Conservation (phyloP, 37 sponge, comb jelly and placozoan species). For the Aplysina aerophoba region DNA sequence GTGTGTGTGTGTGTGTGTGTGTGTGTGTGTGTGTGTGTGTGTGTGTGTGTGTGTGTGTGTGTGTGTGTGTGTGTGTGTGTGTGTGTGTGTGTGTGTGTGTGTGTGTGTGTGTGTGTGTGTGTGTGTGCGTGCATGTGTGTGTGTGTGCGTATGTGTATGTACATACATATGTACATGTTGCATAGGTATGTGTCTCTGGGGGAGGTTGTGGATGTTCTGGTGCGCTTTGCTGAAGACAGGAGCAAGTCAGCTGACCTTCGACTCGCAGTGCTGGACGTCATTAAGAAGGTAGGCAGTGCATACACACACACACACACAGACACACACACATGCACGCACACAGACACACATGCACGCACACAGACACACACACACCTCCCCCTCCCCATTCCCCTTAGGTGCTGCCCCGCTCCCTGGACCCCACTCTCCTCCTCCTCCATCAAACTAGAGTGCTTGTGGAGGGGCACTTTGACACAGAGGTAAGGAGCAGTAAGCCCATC, state of each 20-base stretch:
- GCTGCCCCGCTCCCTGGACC: not conserved
- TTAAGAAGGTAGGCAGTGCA: not conserved
- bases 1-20: not conserved
- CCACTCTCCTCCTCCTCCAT: not conserved
- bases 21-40: not conserved
- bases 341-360: too few relatives aligned
- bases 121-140: not conserved
- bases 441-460: conserved; percentile 18
- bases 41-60: not conserved
- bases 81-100: not conserved
- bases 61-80: not conserved
- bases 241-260: not conserved
- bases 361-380: too few relatives aligned
- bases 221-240: conserved; percentile 1
- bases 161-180: not conserved
- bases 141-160: not conserved
- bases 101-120: not conserved
- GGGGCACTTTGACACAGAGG: not conserved
- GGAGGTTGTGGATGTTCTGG: not conserved
- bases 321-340: too few relatives aligned
- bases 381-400: not conserved
- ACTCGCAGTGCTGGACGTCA: conserved; percentile 6
- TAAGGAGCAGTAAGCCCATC: not conserved
- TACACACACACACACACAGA: too few relatives aligned
- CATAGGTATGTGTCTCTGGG: not conserved